phyloP scores from a whole-genome alignment of 1,140 invertebrate species.

The Drosophila serrata region DNA sequence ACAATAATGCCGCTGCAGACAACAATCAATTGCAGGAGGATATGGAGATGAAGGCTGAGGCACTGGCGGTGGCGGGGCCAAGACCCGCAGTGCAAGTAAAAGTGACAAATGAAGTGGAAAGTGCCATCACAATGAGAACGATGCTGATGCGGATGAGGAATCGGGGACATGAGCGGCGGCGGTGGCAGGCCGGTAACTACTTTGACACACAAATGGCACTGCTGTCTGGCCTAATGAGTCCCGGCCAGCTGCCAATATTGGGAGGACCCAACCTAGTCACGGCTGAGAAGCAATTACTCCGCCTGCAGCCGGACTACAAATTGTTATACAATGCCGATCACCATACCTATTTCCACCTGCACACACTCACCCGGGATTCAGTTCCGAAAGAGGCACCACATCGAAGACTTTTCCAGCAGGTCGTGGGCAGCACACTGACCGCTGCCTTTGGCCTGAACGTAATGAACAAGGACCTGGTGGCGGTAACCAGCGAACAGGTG shows the following conservation, averaged over 20 bases:
- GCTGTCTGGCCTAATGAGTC: constrained; percentile 49
- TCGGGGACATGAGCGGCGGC: constrained; percentile 28
- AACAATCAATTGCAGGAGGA: constrained; percentile 71
- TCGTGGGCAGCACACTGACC: constrained; percentile 68
- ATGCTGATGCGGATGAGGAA: constrained; percentile 40
- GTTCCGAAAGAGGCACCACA: neutral
- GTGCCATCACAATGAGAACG: constrained; percentile 55
- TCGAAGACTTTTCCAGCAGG: constrained; percentile 60
- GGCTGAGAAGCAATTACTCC: constrained; percentile 68
- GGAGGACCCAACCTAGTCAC: constrained; percentile 41
- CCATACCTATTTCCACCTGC: constrained; percentile 78
- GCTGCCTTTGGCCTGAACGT: constrained; percentile 74
- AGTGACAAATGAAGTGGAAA: constrained; percentile 83
- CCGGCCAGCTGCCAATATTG: constrained; percentile 63
- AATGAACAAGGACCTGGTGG: constrained; percentile 21
- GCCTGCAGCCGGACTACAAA: constrained; percentile 74
- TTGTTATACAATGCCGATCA: constrained; percentile 80
- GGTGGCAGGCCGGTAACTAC: constrained; percentile 39
- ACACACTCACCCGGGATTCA: constrained; percentile 37
- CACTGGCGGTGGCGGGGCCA: constrained; percentile 8
- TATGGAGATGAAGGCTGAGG: constrained; percentile 1
- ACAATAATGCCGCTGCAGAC: constrained; percentile 59
- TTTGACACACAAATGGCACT: constrained; percentile 61
- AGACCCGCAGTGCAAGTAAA: constrained; percentile 79
- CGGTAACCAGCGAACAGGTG: constrained; percentile 62